Evolutionary conservation across 2,113 vertebrate species (phyloP).

Genomic region (Caranx melampygus): DNA sequence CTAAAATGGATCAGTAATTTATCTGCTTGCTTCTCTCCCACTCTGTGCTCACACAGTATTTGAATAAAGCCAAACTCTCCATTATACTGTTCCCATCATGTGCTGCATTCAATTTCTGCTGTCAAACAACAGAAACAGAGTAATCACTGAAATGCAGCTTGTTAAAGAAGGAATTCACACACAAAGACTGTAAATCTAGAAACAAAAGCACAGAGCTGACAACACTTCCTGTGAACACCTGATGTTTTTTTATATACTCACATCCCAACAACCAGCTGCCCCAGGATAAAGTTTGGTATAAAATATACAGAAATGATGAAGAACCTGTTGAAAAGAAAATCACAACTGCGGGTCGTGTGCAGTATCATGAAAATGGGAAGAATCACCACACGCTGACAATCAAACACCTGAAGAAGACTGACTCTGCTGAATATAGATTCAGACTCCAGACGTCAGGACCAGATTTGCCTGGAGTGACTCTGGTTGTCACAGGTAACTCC

Average conservation of each 20-base stretch:
- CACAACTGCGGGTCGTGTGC: background rate
- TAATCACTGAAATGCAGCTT: too few relatives aligned
- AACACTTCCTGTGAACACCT: slow-evolving; percentile 17
- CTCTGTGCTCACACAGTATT: too few relatives aligned
- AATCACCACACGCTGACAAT: background rate
- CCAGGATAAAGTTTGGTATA: slow-evolving; percentile 10
- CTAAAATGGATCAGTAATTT: too few relatives aligned
- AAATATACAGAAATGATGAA: background rate
- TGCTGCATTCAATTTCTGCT: too few relatives aligned
- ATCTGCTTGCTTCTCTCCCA: too few relatives aligned
- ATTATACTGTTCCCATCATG: too few relatives aligned
- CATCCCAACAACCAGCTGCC: background rate
- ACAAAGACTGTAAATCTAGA: background rate
- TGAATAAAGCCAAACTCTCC: too few relatives aligned
- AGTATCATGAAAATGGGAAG: background rate
- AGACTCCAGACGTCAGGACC: too few relatives aligned
- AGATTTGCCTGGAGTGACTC: background rate
- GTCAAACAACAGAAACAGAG: too few relatives aligned
- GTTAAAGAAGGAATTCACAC: background rate
- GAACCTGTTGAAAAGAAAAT: rapidly evolving
- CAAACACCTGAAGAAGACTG: background rate
- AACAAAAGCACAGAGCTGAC: too few relatives aligned
- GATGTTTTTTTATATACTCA: background rate
- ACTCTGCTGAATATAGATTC: background rate
- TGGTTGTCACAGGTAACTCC: slow-evolving; percentile 16